Base-by-base conservation (phyloP, 2,888 invertebrate genomes). In the Zonitis immaculata region DNA sequence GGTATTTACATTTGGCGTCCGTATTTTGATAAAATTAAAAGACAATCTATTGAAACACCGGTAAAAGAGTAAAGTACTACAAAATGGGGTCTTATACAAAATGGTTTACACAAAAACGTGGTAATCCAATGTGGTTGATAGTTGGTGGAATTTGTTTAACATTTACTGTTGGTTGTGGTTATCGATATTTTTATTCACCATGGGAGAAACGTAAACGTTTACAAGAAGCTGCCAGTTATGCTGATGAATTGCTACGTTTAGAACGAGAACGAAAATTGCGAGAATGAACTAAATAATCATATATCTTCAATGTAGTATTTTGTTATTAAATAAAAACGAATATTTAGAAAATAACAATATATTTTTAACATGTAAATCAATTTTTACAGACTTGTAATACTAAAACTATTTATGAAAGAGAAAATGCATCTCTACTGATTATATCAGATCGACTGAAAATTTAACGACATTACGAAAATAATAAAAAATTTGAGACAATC, bases 311-410 rank as follows among this genome's bases (percentile, higher is more conserved):
- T n/a, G n/a, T n/a, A n/a, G n/a, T n/a, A n/a, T n/a, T n/a, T n/a
- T n/a, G n/a, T n/a, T n/a, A n/a, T n/a, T n/a, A n/a, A n/a, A n/a
- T n/a, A n/a, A n/a, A n/a, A n/a, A n/a, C n/a, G n/a, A n/a, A n/a
- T n/a, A n/a, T n/a, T n/a, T n/a, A n/a, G n/a, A n/a, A n/a, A 65
- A 63, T 66, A 66, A 66, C 64, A 66, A 67, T 69, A 66, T 68
- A 66, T 67, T 66, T 59, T 64, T 67, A 67, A 68, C 67, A 67
- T 66, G 63, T 46, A 52, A 52, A 43, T 44, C 60, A 66, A 47
- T 47, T 58, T 35, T 59, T 60, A 54, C 52, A 54, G 59, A 49
- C 56, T 45, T 56, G 56, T 47, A 57, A 16, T 49, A 51, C 27
- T 52, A 50, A 47, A 46, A 49, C 49, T 44, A 42, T 47, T 50